phyloP scores from a whole-genome alignment of 2,888 invertebrate species.

The Diarsia mendica region DNA sequence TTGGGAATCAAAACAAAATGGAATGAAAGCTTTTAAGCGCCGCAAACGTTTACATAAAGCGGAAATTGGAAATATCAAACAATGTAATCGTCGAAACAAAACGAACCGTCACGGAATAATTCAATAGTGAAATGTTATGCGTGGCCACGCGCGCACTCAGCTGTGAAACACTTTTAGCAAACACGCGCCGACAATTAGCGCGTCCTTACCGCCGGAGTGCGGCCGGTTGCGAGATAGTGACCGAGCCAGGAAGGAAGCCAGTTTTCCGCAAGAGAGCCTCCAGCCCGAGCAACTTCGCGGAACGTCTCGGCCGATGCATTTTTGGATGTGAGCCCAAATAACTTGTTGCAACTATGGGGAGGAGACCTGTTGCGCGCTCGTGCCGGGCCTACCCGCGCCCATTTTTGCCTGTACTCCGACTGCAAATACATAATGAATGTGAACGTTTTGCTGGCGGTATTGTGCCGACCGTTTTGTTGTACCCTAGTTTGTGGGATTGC shows the following conservation, averaged over 20 bases:
- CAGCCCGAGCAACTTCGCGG: conserved; percentile 76
- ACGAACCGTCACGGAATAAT: conserved; percentile 68
- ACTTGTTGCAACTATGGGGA: conserved; percentile 87
- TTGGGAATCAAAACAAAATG: conserved; percentile 33
- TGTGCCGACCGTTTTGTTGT: conserved; percentile 79
- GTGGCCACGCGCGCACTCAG: conserved; percentile 67
- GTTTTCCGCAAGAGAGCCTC: conserved; percentile 74
- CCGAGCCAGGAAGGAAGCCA: conserved; percentile 78
- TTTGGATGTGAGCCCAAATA: conserved; percentile 89
- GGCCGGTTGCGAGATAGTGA: conserved; percentile 57
- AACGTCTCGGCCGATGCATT: conserved; percentile 87
- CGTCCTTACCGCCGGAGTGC: conserved; percentile 45
- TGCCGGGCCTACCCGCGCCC: conserved; percentile 77
- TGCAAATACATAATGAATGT: conserved; percentile 89
- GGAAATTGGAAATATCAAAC: conserved; percentile 64
- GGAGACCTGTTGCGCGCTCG: conserved; percentile 85
- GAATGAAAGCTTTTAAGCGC: conserved; percentile 40
- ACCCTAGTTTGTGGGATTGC: conserved; percentile 74
- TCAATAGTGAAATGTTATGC: conserved; percentile 71
- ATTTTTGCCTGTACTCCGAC: conserved; percentile 84
- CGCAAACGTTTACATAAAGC: conserved; percentile 45
- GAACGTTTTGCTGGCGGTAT: conserved; percentile 80
- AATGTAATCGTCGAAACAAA: conserved; percentile 63
- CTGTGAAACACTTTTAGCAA: conserved; percentile 63
- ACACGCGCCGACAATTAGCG: conserved; percentile 65